These are phyloP conservation scores for Mesaphorura yosii DNA, from an alignment of 1,140 invertebrate genomes.

Conservation along the genomic window DNA sequence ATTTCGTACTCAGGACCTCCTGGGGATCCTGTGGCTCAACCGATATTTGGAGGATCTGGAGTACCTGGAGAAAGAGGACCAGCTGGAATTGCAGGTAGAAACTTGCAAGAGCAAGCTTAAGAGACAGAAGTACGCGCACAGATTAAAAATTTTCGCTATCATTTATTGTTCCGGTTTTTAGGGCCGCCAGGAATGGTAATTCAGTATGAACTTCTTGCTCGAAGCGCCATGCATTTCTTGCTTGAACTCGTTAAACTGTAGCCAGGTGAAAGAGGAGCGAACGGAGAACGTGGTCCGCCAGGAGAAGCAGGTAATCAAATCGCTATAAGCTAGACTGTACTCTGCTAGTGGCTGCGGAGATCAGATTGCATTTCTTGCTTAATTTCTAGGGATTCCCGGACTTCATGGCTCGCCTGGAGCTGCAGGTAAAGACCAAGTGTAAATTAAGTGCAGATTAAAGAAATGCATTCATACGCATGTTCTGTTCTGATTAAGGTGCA, in stretches of 20 bases:
- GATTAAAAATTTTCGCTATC: slow-evolving; percentile 16
- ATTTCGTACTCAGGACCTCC: too few species aligned
- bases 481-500: too few species aligned
- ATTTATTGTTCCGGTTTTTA: slow-evolving; percentile 12
- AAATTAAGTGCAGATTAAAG: neutral
- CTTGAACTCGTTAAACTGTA: too few species aligned
- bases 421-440: slow-evolving; percentile 30
- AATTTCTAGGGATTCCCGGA: slow-evolving; percentile 31
- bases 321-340: too few species aligned
- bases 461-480: neutral
- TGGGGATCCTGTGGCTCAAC: slow-evolving; percentile 33
- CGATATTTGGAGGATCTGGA: slow-evolving; percentile 33
- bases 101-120: too few species aligned
- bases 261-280: slow-evolving; percentile 43
- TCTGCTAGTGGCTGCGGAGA: neutral
- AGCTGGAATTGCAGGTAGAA: slow-evolving; percentile 36
- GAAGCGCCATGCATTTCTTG: neutral
- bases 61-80: slow-evolving; percentile 38
- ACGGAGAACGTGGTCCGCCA: slow-evolving; percentile 40
- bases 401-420: slow-evolving; percentile 37
- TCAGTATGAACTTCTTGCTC: slow-evolving; percentile 4
- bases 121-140: slow-evolving; percentile 26
- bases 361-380: slow-evolving; percentile 11
- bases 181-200: slow-evolving; percentile 29
- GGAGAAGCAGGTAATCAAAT: slow-evolving; percentile 33